A percentile compares a stretch with the other conserved stretches of the same genome.
These are phyloP conservation scores for Polyommatus iphigenia DNA, from an alignment of 2,888 invertebrate species.

Conservation along the genomic window DNA sequence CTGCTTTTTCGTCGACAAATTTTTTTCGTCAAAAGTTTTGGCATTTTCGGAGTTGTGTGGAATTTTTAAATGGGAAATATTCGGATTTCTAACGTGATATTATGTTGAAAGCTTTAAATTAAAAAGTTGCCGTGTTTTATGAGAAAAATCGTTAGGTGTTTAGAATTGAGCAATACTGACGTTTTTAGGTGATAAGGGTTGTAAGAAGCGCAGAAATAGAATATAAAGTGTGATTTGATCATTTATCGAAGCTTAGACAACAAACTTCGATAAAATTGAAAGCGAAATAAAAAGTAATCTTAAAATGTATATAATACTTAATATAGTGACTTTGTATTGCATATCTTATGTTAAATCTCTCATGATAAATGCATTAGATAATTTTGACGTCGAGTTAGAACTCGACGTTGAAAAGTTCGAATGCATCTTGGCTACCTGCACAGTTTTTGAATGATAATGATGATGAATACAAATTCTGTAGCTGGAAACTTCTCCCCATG, in stretches of 20 bases:
- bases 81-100: not conserved
- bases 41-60: conserved; percentile 32
- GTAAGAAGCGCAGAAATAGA: not conserved
- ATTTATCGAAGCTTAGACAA: too few relatives aligned
- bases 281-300: too few relatives aligned
- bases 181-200: too few relatives aligned
- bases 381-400: too few relatives aligned
- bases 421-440: not conserved
- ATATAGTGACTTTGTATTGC: too few relatives aligned
- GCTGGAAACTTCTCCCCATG: conserved; percentile 18
- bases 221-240: too few relatives aligned
- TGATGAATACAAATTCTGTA: not conserved
- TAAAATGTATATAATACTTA: too few relatives aligned
- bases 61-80: conserved; percentile 20
- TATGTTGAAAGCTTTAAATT: not conserved
- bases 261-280: too few relatives aligned
- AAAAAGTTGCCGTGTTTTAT: not conserved
- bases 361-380: too few relatives aligned
- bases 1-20: conserved; percentile 42
- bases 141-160: not conserved
- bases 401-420: not conserved
- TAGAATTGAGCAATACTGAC: not conserved
- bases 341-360: too few relatives aligned
- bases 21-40: conserved; percentile 39
- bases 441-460: not conserved